A percentile compares a stretch with the other conserved stretches of the same genome.
Conservation (phyloP, 2,888 invertebrate genomes). For the Sepiola atlantica region DNA sequence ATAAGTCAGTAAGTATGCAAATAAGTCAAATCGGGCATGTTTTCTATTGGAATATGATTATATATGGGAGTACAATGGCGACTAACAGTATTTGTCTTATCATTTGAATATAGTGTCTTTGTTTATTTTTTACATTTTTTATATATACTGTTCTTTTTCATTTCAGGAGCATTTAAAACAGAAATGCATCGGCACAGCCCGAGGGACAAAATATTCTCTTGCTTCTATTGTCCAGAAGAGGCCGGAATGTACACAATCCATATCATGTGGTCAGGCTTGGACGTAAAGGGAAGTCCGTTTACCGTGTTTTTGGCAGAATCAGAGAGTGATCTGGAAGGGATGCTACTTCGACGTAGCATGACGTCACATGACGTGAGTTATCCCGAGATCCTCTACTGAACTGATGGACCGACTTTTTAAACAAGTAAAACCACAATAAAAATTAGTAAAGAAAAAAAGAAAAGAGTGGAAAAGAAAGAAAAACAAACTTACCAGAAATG, state of each 20-base stretch:
- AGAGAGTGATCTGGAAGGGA: conserved; percentile 56
- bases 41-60: no score
- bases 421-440: neutral
- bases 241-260: conserved; percentile 65
- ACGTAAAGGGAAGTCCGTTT: conserved; percentile 64
- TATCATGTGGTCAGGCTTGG: conserved; percentile 65
- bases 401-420: neutral
- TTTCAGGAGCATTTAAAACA: conserved; percentile 65
- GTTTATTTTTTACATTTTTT: neutral
- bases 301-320: conserved; percentile 58
- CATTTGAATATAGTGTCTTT: no score
- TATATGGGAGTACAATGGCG: no score
- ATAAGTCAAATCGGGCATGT: no score
- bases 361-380: neutral
- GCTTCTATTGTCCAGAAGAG: conserved; percentile 65
- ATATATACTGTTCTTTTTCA: neutral
- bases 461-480: neutral
- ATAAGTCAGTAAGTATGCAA: no score
- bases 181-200: conserved; percentile 65
- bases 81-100: no score
- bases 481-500: neutral
- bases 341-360: neutral
- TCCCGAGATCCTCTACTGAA: conserved; percentile 1
- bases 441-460: neutral
- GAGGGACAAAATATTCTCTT: conserved; percentile 65